Conservation (phyloP, 2,888 invertebrate species). For the Drosophila demipolita region DNA sequence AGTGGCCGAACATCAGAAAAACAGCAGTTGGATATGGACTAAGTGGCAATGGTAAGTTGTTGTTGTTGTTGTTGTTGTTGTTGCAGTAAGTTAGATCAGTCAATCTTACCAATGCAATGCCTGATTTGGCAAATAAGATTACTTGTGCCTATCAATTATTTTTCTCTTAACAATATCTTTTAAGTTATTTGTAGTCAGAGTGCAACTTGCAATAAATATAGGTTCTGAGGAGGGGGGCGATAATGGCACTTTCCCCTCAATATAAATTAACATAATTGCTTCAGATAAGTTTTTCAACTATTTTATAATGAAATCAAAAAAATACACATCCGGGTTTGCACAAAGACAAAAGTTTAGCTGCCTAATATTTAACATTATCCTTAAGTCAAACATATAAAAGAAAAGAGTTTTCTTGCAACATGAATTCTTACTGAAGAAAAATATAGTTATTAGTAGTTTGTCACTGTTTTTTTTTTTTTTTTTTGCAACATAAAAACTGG, state of each 20-base stretch:
- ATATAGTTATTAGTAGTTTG: slow-evolving; percentile 16
- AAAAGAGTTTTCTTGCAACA: not conserved
- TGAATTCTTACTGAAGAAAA: not conserved
- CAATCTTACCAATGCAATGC: not conserved
- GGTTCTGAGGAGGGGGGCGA: not conserved
- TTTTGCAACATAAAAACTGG: not conserved
- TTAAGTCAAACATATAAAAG: not conserved
- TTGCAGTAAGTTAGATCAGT: not conserved
- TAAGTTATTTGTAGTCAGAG: not conserved
- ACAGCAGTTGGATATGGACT: slow-evolving; percentile 1
- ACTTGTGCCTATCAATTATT: not conserved
- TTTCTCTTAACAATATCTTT: not conserved
- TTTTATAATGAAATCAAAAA: not conserved
- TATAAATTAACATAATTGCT: not conserved
- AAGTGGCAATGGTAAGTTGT: slow-evolving; percentile 14
- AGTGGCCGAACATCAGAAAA: not conserved
- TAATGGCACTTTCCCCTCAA: not conserved
- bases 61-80: not conserved
- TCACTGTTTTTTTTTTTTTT: slow-evolving; percentile 27
- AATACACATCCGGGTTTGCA: not conserved
- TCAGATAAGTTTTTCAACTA: not conserved
- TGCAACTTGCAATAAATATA: too few relatives aligned
- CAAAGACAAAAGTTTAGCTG: not conserved
- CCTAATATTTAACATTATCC: not conserved
- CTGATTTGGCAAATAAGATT: slow-evolving; percentile 1